Conservation (phyloP, 92 coral and sea anemone genomes). For the Chrysogorgia sp. region DNA sequence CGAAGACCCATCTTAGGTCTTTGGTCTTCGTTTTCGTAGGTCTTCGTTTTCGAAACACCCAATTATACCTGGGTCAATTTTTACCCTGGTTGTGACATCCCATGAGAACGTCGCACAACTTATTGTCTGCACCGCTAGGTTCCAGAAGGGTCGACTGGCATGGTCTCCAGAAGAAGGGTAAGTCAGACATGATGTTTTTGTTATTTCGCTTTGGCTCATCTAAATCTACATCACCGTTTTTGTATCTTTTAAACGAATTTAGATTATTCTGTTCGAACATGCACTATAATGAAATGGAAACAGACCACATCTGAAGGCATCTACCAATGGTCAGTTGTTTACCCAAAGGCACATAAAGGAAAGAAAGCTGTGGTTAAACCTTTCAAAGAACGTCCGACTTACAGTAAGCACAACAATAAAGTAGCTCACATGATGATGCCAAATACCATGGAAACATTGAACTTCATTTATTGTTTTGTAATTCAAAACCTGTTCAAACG, state of each 20-base stretch:
- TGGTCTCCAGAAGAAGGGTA: too few species aligned
- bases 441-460: too few species aligned
- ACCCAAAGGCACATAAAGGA: slow-evolving; percentile 49
- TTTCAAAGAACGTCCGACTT: slow-evolving; percentile 48
- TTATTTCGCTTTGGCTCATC: not conserved
- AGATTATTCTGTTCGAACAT: slow-evolving; percentile 27
- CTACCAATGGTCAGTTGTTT: slow-evolving; percentile 8
- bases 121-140: too few species aligned
- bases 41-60: too few species aligned
- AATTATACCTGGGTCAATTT: too few species aligned
- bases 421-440: slow-evolving; percentile 7
- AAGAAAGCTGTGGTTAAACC: slow-evolving; percentile 47
- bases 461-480: too few species aligned
- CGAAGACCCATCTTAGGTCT: too few species aligned
- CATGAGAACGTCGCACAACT: too few species aligned
- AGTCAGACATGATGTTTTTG: too few species aligned
- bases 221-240: not conserved
- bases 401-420: slow-evolving; percentile 31
- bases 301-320: slow-evolving; percentile 9
- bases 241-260: not conserved
- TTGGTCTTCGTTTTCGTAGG: too few species aligned
- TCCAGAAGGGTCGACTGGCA: too few species aligned
- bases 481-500: slow-evolving; percentile 10
- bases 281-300: slow-evolving; percentile 27
- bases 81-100: too few species aligned